Conservation (phyloP, 2,888 invertebrate genomes). For the Lobophora halterata region DNA sequence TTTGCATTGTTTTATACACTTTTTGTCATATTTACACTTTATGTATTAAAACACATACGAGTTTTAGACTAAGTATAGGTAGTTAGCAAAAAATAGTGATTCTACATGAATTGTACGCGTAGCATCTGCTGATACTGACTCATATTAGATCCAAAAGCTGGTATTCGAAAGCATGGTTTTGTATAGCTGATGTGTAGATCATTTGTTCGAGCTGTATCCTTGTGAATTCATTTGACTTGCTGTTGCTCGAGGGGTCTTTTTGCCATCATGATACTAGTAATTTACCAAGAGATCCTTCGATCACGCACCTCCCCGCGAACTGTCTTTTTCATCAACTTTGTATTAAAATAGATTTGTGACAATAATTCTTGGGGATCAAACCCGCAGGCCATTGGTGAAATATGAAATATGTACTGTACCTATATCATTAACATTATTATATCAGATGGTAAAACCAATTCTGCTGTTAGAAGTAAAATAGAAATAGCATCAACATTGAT, state of each 20-base stretch:
- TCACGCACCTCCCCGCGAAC: slow-evolving; percentile 46
- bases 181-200: no score
- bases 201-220: slow-evolving; percentile 38
- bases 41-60: no score
- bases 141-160: slow-evolving; percentile 53
- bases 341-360: slow-evolving; percentile 35
- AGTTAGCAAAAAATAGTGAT: slow-evolving; percentile 14
- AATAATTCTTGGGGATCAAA: slow-evolving; percentile 22
- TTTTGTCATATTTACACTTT: no score
- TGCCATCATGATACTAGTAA: slow-evolving; percentile 47
- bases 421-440: slow-evolving; percentile 18
- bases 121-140: slow-evolving; percentile 2
- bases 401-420: background rate
- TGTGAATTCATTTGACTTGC: slow-evolving; percentile 79
- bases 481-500: slow-evolving; percentile 16
- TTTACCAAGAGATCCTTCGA: slow-evolving; percentile 64
- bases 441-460: slow-evolving; percentile 6
- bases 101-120: slow-evolving; percentile 20
- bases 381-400: slow-evolving; percentile 29
- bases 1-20: no score
- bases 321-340: no score
- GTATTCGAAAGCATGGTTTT: slow-evolving; percentile 48
- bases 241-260: slow-evolving; percentile 65
- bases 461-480: slow-evolving; percentile 6
- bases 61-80: no score